Percentiles rank a stretch among this genome's conserved stretches.
Conservation (phyloP, 2,797 vertebrate genomes). For the Okamejei kenojei region DNA sequence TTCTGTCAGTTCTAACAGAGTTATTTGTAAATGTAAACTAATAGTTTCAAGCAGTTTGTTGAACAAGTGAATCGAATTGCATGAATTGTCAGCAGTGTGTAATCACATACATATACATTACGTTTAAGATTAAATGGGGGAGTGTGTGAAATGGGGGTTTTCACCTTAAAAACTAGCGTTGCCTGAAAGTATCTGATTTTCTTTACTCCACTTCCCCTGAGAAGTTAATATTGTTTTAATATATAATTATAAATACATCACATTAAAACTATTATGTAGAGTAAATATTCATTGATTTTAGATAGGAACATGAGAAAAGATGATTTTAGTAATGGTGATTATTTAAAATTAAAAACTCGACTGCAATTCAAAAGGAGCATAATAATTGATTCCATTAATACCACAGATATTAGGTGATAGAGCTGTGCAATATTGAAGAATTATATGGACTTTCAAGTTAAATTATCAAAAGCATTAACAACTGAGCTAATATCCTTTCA, state of each 20-base stretch:
- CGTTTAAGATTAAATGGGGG: background rate
- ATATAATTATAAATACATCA: background rate
- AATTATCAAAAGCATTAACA: conserved; percentile 29
- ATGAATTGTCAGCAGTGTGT: background rate
- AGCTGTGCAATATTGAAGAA: background rate
- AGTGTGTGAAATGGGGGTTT: background rate
- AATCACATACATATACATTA: background rate
- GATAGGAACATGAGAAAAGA: background rate
- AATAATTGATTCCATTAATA: background rate
- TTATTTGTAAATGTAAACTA: background rate
- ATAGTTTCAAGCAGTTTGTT: background rate
- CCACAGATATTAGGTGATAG: background rate
- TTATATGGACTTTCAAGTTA: background rate
- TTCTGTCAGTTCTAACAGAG: background rate
- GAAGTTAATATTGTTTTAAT: background rate
- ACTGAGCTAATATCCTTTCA: conserved; percentile 17
- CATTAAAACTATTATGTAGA: background rate
- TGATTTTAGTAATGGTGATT: background rate
- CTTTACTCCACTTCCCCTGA: background rate
- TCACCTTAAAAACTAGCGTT: background rate
- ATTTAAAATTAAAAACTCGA: background rate
- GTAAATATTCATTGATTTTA: background rate
- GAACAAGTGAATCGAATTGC: background rate
- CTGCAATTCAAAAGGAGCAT: background rate
- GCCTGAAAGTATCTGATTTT: background rate